Evolutionary conservation across 1,140 invertebrate species (phyloP).

Genomic region (Batillaria attramentaria): DNA sequence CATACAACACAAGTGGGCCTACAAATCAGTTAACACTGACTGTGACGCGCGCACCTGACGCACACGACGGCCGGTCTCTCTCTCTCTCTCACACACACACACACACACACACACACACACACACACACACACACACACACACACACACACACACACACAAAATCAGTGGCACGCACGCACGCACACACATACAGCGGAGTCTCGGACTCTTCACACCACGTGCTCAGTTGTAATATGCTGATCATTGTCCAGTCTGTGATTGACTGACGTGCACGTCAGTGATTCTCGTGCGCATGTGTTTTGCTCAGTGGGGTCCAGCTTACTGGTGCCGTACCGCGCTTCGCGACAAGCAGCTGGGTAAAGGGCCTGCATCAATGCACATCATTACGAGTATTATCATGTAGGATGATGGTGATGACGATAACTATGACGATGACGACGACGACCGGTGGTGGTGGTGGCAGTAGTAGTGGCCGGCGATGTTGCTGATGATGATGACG

Average conservation of each 20-base stretch:
- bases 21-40: not conserved
- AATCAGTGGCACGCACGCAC: not conserved
- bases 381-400: not conserved
- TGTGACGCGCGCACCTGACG: not conserved
- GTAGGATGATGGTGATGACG: not conserved
- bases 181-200: not conserved
- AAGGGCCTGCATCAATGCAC: not conserved
- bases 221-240: too few species aligned
- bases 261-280: too few species aligned
- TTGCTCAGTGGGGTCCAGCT: too few species aligned
- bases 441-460: not conserved
- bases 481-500: not conserved
- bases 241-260: too few species aligned
- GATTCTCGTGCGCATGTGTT: too few species aligned
- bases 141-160: not conserved
- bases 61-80: not conserved
- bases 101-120: conserved; percentile 20
- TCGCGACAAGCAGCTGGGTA: not conserved
- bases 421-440: not conserved
- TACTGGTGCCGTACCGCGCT: not conserved
- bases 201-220: not conserved
- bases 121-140: conserved; percentile 3
- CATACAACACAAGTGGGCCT: not conserved
- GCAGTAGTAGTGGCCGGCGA: too few species aligned
- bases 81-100: conserved; percentile 6